Evolutionary conservation across 2,797 vertebrate species (phyloP), one percentile per base, ranked within the genome.

Genomic region (Scomberomorus guttatus): DNA sequence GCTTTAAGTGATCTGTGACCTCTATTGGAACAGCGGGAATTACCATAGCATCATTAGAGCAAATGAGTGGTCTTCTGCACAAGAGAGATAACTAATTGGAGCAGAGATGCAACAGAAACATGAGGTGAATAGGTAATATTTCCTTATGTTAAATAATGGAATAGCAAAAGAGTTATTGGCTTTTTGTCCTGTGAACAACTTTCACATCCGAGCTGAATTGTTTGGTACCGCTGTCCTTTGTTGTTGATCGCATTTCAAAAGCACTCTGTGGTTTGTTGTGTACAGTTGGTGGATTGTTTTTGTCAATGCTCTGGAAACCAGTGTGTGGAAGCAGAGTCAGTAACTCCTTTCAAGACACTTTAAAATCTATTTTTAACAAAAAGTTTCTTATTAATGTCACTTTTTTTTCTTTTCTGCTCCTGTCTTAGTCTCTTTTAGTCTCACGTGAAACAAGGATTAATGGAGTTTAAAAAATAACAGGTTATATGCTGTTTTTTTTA

Each of bases 1-100:
- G 18, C 37, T 51, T 20, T 42, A 54, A 39, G 22, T 76, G 76
- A 81, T 72, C 64, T 56, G 0, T 46, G 75, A 67, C 73, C 72
- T 57, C 57, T 25, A n/a, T 1, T 14, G 11, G 64, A 80, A 67
- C 75, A 2, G 71, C 42, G 72, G 64, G 34, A 61, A 39, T 66
- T 37, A 62, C 11, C 51, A n/a, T 48, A 54, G 51, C 58, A 54
- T 60, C 72, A 66, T 67, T 64, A 78, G 24, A 15, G 48, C 52
- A 58, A 11, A 22, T 58, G 24, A 25, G n/a, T 1, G 20, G 10
- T 27, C 42, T 34, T 29, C 52, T 34, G 0, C 60, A 61, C 17
- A 12, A 50, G 24, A 0, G 11, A 48, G 25, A 22, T 1, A 15
- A 56, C 48, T 77, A 67, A 83, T 56, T 55, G 50, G 56, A 75